Base-by-base conservation (phyloP, 2,113 vertebrate genomes). In the Silurus meridionalis region DNA sequence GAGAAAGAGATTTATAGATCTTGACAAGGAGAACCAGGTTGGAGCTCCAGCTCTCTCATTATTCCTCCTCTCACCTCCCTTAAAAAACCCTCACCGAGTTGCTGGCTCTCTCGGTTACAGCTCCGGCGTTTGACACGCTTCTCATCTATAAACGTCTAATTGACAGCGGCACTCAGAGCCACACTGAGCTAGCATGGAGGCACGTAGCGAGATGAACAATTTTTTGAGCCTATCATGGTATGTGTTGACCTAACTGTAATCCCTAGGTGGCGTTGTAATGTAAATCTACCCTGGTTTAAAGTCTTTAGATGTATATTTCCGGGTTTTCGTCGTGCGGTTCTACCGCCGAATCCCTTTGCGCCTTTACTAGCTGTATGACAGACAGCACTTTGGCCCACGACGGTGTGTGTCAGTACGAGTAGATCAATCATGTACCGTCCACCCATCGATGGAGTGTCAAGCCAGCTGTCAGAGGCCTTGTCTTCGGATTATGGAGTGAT, bases 321-420 rank as follows among this genome's bases (percentile, higher is more conserved):
- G 67, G 23, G 63, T 13, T n/a, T 53, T 10, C 37, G 46, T 72
- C 9, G 3, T 81, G 82, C 11, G 28, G 61, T 48, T 58, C 52
- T 66, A 57, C 77, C 46, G 19, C 17, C 28, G 14, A 77, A 74
- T 52, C 5, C n/a, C 37, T 67, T 50, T 64, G 57, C 79, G 86
- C 71, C 83, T 88, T 81, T 74, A 87, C 84, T 83, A 60, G 83
- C 48, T 13, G 82, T 82, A 86, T 93, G 94, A 94, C 93, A 93
- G 90, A 87, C 90, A 90, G 88, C 92, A 90, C 90, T 93, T 92
- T 85, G 90, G 89, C 50, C 90, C 83, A 88, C 92, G 92, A 91
- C 92, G 87, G 89, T 89, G 85, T 82, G 83, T 91, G 92, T 93
- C 92, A 91, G 89, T 90, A 90, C 89, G 91, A 92, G 92, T 63